phyloP scores from a whole-genome alignment of 2,888 invertebrate genomes.

The Ennomos fuscantarius region DNA sequence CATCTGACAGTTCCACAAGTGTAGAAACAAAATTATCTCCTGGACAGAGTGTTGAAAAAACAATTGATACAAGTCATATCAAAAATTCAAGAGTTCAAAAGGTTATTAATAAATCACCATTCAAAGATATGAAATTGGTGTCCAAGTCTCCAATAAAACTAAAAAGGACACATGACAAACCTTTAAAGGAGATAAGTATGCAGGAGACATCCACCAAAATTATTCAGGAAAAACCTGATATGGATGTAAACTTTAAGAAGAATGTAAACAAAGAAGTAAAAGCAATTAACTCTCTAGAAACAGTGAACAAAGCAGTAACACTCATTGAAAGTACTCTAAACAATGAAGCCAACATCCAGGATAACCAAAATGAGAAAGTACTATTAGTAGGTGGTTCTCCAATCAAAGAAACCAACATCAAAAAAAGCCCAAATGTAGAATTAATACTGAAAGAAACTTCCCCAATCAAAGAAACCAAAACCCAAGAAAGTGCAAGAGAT shows the following conservation, averaged over 20 bases:
- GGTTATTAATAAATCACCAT: slow-evolving; percentile 19
- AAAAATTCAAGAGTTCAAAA: slow-evolving; percentile 20
- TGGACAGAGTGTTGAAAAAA: slow-evolving; percentile 27
- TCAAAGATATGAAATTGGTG: slow-evolving; percentile 18
- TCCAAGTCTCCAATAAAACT: slow-evolving; percentile 11
- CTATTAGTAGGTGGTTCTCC: background rate
- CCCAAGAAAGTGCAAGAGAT: background rate
- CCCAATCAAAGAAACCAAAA: background rate
- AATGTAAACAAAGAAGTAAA: slow-evolving; percentile 13
- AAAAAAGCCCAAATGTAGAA: slow-evolving; percentile 1
- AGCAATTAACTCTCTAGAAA: slow-evolving; percentile 3
- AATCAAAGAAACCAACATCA: background rate
- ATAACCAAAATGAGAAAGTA: background rate
- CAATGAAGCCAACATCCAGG: background rate
- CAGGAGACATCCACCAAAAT: slow-evolving; percentile 20
- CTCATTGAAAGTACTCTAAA: background rate
- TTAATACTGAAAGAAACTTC: background rate
- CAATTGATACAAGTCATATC: slow-evolving; percentile 21
- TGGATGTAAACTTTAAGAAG: background rate
- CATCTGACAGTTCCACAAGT: slow-evolving; percentile 52
- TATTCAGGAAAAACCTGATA: slow-evolving; percentile 17
- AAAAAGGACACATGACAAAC: slow-evolving; percentile 2
- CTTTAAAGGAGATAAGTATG: background rate
- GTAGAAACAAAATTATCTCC: slow-evolving; percentile 11
- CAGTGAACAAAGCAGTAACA: background rate